Evolutionary conservation across 2,113 vertebrate species (phyloP), one percentile per base, ranked within the genome.

Genomic region (Scartelaos histophorus): DNA sequence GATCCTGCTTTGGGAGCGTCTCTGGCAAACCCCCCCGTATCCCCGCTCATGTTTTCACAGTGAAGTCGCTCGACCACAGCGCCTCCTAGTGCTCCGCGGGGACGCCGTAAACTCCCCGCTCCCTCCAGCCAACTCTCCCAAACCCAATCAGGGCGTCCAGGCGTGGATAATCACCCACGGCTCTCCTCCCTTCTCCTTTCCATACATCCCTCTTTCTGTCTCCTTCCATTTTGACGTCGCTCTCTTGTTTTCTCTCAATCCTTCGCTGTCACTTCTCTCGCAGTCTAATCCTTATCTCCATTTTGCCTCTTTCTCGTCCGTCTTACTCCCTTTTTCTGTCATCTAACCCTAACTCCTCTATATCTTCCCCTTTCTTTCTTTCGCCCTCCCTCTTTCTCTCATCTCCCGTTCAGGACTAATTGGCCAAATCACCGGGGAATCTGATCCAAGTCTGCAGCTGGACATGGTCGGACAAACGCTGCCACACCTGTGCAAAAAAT

Each of bases 81-180:
- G 67, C 75, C 73, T 73, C 73, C 81, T 53, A 70, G 71, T 19
- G 80, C 82, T 80, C 83, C 16, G 3, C 25, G 0, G 80, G 88
- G 81, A 88, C 80, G 24, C 66, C 69, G 43, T 25, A 16, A 57
- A 67, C 67, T 82, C 76, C 46, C 70, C 61, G 73, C 67, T 53
- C 57, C 76, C 66, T 51, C 79, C 76, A 79, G 66, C 80, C 70
- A 77, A 74, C 84, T 85, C 77, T 82, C 82, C 83, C 80, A 67
- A 69, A 76, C 70, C 79, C 79, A 85, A 89, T 90, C 78, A 89
- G 81, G 58, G 87, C 80, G n/a, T 74, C 80, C 80, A 86, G 78
- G 85, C 80, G 43, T 87, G 79, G 68, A 81, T 88, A 90, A 90
- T 90, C 83, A 87, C 80, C 58, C 79, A 71, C 51, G 54, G 45